phyloP scores from a whole-genome alignment of 2,797 vertebrate genomes.

The Sternarchorhynchus goeldii region DNA sequence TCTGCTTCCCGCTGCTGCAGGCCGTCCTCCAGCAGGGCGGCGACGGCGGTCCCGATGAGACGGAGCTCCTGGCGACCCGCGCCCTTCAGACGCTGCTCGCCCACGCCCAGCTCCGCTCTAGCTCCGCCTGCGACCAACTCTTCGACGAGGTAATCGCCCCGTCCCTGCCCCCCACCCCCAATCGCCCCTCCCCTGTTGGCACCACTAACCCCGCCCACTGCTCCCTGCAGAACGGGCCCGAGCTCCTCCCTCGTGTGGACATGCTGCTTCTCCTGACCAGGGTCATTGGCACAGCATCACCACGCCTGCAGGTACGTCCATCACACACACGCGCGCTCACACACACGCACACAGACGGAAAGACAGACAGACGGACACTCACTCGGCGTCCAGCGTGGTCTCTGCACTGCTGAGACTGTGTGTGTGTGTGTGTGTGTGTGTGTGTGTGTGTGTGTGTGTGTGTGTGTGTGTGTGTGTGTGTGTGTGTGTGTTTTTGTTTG shows the following conservation, averaged over 20 bases:
- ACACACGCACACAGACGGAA: background rate
- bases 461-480: conserved; percentile 18
- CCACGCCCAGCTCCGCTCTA: conserved; percentile 86
- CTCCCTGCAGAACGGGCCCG: conserved; percentile 84
- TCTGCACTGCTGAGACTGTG: background rate
- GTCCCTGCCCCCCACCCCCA: too few species aligned
- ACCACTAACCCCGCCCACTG: too few species aligned
- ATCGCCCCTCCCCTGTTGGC: too few species aligned
- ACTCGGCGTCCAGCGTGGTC: too few species aligned
- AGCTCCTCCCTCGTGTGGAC: conserved; percentile 89
- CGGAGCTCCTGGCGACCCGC: conserved; percentile 80
- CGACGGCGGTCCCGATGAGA: conserved; percentile 77
- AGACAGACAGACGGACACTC: too few species aligned
- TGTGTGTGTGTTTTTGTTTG: conserved; percentile 5
- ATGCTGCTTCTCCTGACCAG: conserved; percentile 88
- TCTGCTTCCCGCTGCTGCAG: conserved; percentile 93
- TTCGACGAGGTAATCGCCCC: conserved; percentile 85
- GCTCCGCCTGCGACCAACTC: conserved; percentile 51
- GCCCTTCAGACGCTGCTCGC: conserved; percentile 85
- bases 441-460: conserved; percentile 1
- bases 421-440: conserved; percentile 6
- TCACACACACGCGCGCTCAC: background rate
- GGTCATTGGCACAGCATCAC: conserved; percentile 86
- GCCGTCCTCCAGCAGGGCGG: conserved; percentile 82
- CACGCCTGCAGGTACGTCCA: conserved; percentile 85